phyloP scores from a whole-genome alignment of 2,888 invertebrate genomes.

The Hypomecis atomaria region DNA sequence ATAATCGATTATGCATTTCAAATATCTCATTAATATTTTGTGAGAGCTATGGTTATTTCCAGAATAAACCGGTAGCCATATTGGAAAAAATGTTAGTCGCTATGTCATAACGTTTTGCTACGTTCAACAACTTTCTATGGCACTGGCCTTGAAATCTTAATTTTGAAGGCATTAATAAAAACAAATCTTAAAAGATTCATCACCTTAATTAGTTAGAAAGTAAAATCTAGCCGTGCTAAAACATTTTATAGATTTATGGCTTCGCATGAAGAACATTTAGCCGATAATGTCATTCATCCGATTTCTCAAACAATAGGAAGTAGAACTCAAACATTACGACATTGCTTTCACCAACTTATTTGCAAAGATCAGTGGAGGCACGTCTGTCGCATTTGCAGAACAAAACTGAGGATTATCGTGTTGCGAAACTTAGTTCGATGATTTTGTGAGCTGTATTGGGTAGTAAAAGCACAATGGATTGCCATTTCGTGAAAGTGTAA shows the following conservation, averaged over 20 bases:
- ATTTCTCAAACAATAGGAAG: conserved; percentile 21
- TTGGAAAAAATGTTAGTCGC: too few relatives aligned
- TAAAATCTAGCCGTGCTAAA: not conserved
- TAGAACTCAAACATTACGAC: conserved; percentile 19
- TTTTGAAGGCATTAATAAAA: too few relatives aligned
- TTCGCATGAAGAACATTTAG: not conserved
- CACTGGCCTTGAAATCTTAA: too few relatives aligned
- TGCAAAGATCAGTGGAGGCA: not conserved
- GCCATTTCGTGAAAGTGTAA: conserved; percentile 33
- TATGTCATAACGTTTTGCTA: too few relatives aligned
- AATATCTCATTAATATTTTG: too few relatives aligned
- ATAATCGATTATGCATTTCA: too few relatives aligned
- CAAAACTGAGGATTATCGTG: not conserved
- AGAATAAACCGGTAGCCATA: too few relatives aligned
- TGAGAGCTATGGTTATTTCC: too few relatives aligned
- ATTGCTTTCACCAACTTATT: conserved; percentile 7
- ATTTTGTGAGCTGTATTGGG: not conserved
- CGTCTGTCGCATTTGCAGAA: not conserved
- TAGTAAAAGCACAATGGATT: conserved; percentile 22
- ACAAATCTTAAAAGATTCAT: too few relatives aligned
- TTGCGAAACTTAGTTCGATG: not conserved
- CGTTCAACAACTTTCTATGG: too few relatives aligned
- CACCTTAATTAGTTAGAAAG: too few relatives aligned
- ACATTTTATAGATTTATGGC: not conserved
- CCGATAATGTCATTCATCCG: conserved; percentile 1